Evolutionary conservation across 1,140 invertebrate genomes (phyloP).

Genomic region (Chlorops oryzae): DNA sequence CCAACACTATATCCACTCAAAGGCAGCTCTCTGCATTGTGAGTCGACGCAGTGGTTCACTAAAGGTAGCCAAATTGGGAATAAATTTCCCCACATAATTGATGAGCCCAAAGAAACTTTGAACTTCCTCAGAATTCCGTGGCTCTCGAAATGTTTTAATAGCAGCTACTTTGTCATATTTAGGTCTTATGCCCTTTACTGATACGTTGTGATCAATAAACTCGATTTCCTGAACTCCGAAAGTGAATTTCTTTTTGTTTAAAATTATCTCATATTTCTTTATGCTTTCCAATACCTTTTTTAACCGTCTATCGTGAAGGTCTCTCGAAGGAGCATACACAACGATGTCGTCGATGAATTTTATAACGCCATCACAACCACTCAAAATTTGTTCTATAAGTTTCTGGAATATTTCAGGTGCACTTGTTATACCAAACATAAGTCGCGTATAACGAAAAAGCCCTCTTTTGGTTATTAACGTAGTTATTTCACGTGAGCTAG

Average conservation of each 20-base stretch:
- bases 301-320: slow-evolving; percentile 24
- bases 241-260: slow-evolving; percentile 30
- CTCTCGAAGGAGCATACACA: slow-evolving; percentile 20
- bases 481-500: slow-evolving; percentile 37
- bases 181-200: slow-evolving; percentile 22
- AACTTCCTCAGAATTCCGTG: too few relatives aligned
- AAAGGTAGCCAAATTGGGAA: too few relatives aligned
- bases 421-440: slow-evolving; percentile 33
- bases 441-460: slow-evolving; percentile 37
- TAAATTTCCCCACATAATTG: too few relatives aligned
- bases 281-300: slow-evolving; percentile 23
- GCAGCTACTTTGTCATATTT: slow-evolving; percentile 13
- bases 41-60: too few relatives aligned
- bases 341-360: slow-evolving; percentile 41
- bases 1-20: too few relatives aligned
- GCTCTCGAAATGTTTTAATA: too few relatives aligned
- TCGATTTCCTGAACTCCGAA: slow-evolving; percentile 20
- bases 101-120: too few relatives aligned
- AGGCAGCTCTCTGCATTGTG: too few relatives aligned
- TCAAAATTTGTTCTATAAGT: slow-evolving; percentile 33
- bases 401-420: slow-evolving; percentile 47
- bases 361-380: slow-evolving; percentile 23
- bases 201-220: slow-evolving; percentile 33
- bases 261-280: slow-evolving; percentile 15
- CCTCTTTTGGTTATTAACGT: slow-evolving; percentile 40